phyloP scores from a whole-genome alignment of 2,113 vertebrate species.

The Podilymbus podiceps region DNA sequence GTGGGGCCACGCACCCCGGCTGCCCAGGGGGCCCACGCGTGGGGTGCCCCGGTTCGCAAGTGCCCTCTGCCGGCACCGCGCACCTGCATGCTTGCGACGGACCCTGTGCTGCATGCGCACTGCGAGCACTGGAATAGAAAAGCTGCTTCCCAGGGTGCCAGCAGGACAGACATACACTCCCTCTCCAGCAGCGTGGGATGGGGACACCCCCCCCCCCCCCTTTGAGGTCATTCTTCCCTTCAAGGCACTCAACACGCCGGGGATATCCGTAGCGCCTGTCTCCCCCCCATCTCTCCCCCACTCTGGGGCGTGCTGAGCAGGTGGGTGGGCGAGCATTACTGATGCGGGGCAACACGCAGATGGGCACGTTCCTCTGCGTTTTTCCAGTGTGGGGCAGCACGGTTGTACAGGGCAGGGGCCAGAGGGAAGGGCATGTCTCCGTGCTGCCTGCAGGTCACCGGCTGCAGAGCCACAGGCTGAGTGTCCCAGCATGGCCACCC shows the following conservation, averaged over 20 bases:
- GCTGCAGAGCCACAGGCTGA: fast-evolving
- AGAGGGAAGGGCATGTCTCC: fast-evolving
- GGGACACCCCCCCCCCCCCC: too few species aligned
- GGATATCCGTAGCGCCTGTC: too few species aligned
- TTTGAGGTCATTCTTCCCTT: not conserved
- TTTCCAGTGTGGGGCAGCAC: too few species aligned
- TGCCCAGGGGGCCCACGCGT: fast-evolving
- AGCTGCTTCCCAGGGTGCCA: not conserved
- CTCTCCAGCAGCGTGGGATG: fast-evolving
- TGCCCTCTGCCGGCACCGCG: not conserved
- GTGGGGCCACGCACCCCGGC: fast-evolving
- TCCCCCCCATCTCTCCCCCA: fast-evolving
- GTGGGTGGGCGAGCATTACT: fast-evolving
- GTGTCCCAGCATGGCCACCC: not conserved
- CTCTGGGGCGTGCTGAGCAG: fast-evolving
- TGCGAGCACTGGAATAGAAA: not conserved
- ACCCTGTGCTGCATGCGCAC: fast-evolving
- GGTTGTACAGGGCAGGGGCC: not conserved
- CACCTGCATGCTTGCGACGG: too few species aligned
- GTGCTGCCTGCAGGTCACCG: not conserved
- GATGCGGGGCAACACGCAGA: fast-evolving
- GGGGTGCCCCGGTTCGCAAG: fast-evolving
- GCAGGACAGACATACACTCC: not conserved
- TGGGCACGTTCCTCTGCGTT: not conserved
- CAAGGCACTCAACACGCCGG: not conserved